phyloP scores from a whole-genome alignment of 2,888 invertebrate genomes.

The Trichogramma evanescens region DNA sequence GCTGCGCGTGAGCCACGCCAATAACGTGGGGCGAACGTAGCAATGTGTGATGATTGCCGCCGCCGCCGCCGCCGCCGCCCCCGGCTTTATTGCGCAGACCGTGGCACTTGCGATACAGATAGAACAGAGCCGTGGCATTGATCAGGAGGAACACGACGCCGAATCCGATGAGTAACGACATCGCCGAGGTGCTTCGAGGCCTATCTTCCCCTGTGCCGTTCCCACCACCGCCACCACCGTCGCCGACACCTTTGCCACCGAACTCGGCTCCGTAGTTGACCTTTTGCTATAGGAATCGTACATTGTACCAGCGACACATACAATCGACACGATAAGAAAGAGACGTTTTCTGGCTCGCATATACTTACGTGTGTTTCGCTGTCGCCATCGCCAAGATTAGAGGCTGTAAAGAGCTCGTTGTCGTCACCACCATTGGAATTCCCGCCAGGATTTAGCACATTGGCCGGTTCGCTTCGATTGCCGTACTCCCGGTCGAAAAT shows the following conservation, averaged over 20 bases:
- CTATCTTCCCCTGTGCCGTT: slow-evolving; percentile 38
- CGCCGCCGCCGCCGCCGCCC: background rate
- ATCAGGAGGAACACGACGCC: slow-evolving; percentile 66
- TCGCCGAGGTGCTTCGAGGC: slow-evolving; percentile 37
- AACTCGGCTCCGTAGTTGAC: slow-evolving; percentile 3
- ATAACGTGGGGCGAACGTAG: background rate
- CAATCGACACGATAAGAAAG: too few species aligned
- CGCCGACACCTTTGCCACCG: slow-evolving; percentile 6
- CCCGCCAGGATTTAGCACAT: background rate
- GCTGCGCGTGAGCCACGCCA: background rate
- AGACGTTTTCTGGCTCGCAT: too few species aligned
- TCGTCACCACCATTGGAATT: background rate
- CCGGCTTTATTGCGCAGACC: slow-evolving; percentile 45
- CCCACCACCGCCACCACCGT: background rate
- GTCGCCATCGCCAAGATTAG: slow-evolving; percentile 1
- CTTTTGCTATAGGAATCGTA: slow-evolving; percentile 1
- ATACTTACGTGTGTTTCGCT: too few species aligned
- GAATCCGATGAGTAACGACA: slow-evolving; percentile 48
- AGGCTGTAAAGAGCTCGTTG: background rate
- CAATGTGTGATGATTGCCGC: background rate
- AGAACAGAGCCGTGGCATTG: slow-evolving; percentile 64
- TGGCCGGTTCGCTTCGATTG: slow-evolving; percentile 24
- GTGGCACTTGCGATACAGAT: slow-evolving; percentile 62
- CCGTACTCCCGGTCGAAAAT: slow-evolving; percentile 34
- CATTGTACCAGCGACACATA: background rate